Evolutionary conservation across 2,797 vertebrate genomes (phyloP).

Genomic region (Typhlichthys subterraneus): DNA sequence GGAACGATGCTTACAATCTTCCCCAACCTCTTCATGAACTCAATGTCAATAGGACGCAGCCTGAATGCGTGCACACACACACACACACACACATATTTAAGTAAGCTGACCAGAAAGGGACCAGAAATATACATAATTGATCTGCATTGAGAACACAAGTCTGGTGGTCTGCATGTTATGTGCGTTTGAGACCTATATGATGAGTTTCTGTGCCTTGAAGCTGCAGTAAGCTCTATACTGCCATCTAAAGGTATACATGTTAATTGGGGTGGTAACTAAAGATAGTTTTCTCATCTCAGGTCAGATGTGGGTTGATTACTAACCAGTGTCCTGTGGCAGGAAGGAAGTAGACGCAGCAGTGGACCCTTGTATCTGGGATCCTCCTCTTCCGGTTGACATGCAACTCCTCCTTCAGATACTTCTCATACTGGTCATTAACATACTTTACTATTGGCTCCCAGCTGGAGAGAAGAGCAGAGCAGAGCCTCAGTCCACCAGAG

Average conservation of each 20-base stretch:
- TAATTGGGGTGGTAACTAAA: no score
- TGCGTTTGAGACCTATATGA: no score
- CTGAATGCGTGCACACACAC: conserved; percentile 61
- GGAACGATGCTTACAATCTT: conserved; percentile 92
- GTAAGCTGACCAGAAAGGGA: no score
- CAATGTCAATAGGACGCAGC: conserved; percentile 90
- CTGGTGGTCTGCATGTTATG: no score
- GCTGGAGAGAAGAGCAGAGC: conserved; percentile 60
- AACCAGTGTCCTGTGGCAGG: conserved; percentile 94
- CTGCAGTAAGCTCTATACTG: no score
- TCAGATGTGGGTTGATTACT: conserved; percentile 35
- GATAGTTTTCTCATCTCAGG: no score
- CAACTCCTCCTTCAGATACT: conserved; percentile 91
- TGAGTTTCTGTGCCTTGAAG: no score
- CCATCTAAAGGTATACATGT: no score
- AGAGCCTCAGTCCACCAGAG: background rate
- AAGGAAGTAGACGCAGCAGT: conserved; percentile 93
- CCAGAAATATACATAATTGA: no score
- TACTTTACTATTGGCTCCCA: conserved; percentile 94
- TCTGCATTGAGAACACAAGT: no score
- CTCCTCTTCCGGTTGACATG: conserved; percentile 88
- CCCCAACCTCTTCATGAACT: conserved; percentile 90
- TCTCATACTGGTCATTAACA: conserved; percentile 92
- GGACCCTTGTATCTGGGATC: conserved; percentile 91
- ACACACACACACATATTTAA: background rate